phyloP scores from a whole-genome alignment of 2,797 vertebrate species.

The Pseudomugil tenellus region DNA sequence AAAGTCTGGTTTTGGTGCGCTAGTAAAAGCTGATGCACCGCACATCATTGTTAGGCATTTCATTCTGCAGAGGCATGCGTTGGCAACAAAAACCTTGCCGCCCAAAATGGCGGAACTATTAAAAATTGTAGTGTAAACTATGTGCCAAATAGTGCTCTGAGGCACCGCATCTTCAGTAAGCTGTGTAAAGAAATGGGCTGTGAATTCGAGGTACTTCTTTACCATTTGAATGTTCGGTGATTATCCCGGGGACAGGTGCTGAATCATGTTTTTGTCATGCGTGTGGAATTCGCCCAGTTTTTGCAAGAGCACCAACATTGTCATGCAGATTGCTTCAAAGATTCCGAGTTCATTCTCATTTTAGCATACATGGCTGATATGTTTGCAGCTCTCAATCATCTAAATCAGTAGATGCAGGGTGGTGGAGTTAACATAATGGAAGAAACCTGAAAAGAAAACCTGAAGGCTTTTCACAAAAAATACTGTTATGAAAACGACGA shows the following conservation, averaged over 20 bases:
- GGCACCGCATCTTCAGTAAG: slow-evolving; percentile 1
- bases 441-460: no score
- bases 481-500: no score
- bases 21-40: no score
- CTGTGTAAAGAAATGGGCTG: slow-evolving; percentile 7
- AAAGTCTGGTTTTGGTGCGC: no score
- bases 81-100: no score
- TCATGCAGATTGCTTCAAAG: slow-evolving; percentile 13
- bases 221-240: neutral
- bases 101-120: neutral
- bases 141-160: slow-evolving; percentile 4
- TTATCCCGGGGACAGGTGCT: slow-evolving; percentile 6
- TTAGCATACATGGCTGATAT: neutral
- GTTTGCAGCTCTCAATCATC: neutral
- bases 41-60: no score
- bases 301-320: slow-evolving; percentile 8
- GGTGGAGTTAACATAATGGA: no score
- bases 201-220: slow-evolving; percentile 6
- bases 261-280: neutral
- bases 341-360: neutral
- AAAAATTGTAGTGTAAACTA: slow-evolving; percentile 1
- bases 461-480: no score
- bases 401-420: no score
- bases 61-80: no score
- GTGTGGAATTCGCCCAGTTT: slow-evolving; percentile 2